Evolutionary conservation across 2,888 invertebrate species (phyloP), one percentile per base, ranked within the genome.

Genomic region (Ophraella communa): DNA sequence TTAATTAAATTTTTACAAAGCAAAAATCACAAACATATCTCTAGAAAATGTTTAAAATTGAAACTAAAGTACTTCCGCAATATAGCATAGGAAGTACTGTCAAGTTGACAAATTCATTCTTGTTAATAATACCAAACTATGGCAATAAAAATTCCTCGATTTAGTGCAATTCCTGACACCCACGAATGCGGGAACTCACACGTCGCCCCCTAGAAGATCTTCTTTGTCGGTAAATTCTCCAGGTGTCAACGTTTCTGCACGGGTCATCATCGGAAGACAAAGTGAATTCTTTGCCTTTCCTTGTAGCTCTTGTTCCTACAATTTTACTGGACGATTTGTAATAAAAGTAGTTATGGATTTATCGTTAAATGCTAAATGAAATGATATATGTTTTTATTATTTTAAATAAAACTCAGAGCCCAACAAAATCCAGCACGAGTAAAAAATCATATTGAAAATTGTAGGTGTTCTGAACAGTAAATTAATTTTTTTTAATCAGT

Each of bases 161-260:
- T 57, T 57, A 24, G 65, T 47, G 62, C 54, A 58, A 58, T 65
- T 65, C 62, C 62, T 49, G 51, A 65, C 55, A 60, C 62, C 58
- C 56, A 42, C 45, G 49, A 56, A 53, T 64, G 42, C 52, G 24
- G 60, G 71, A 71, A 69, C 72, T 61, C 70, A 71, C 71, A 71
- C 69, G 69, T 58, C 35, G 67, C 67, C 70, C 70, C 68, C 67
- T 64, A 59, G 63, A 58, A n/a, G 66, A 67, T 57, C 35, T 49
- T 45, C 71, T 73, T 73, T 75, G 74, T 72, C 74, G 74, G 73
- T 68, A 27, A 54, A 23, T 63, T 61, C 60, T 65, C 73, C 73
- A 74, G 75, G 74, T 74, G 75, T 74, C 73, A 74, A 72, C 67
- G 68, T 62, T 73, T 70, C 71, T 68, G 73, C 73, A 74, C 74